These are phyloP conservation scores for Dromiciops gliroides DNA, from an alignment of 2,113 vertebrate genomes.

Conservation along the genomic window DNA sequence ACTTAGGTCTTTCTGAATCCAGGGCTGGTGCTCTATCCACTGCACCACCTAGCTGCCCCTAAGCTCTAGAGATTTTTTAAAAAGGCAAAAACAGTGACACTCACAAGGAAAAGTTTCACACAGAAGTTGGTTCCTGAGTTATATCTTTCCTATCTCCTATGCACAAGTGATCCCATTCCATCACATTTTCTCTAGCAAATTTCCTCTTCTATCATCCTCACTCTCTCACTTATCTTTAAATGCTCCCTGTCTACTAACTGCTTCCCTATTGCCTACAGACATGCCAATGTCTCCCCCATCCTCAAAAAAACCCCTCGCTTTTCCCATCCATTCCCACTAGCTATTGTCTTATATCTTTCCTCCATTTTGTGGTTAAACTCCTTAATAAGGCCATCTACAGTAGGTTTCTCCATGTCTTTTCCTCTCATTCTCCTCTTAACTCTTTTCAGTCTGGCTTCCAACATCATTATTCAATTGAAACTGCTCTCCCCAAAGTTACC, in stretches of 20 bases:
- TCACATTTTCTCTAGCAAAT: neutral
- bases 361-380: neutral
- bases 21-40: too few species aligned
- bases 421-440: neutral
- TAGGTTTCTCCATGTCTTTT: neutral
- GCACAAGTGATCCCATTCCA: neutral
- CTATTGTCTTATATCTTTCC: neutral
- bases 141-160: neutral
- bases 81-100: too few species aligned
- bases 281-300: neutral
- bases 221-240: neutral
- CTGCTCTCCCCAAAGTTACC: neutral
- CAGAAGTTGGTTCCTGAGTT: too few species aligned
- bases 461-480: neutral
- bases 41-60: too few species aligned
- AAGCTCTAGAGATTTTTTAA: too few species aligned
- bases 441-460: neutral
- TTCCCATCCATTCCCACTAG: neutral
- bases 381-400: neutral
- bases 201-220: neutral
- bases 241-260: neutral
- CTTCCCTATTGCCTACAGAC: too few species aligned
- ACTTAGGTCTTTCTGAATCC: too few species aligned
- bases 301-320: neutral
- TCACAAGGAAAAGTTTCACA: too few species aligned